Evolutionary conservation across 1,140 invertebrate genomes (phyloP).

Genomic region (Zophobas morio): DNA sequence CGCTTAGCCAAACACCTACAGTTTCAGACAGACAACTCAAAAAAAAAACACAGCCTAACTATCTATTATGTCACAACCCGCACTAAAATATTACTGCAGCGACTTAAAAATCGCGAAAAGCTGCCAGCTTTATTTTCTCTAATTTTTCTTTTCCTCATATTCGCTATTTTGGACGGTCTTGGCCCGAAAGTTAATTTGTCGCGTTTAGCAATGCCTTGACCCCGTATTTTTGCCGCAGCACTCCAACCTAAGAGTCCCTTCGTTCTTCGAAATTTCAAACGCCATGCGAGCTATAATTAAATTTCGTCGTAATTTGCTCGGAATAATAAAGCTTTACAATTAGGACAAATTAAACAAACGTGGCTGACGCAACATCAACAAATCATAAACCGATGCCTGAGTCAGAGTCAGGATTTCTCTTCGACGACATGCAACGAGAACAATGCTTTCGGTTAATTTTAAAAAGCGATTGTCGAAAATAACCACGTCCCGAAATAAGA

Average conservation of each 20-base stretch:
- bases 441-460: constrained; percentile 15
- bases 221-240: too few relatives aligned
- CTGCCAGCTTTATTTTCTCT: too few relatives aligned
- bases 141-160: too few relatives aligned
- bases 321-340: constrained; percentile 22
- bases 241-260: background rate
- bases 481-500: constrained; percentile 1
- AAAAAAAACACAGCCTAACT: too few relatives aligned
- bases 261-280: background rate
- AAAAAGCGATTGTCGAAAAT: constrained; percentile 18
- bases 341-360: constrained; percentile 38
- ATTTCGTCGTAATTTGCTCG: constrained; percentile 7
- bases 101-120: too few relatives aligned
- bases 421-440: background rate
- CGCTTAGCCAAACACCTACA: too few relatives aligned
- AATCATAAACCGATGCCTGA: constrained; percentile 17
- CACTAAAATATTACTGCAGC: too few relatives aligned
- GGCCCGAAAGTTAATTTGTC: too few relatives aligned
- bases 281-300: constrained; percentile 14
- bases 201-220: too few relatives aligned
- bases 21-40: too few relatives aligned
- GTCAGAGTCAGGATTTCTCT: background rate
- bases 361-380: constrained; percentile 1
- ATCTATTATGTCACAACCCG: too few relatives aligned
- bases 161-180: too few relatives aligned